These are phyloP conservation scores for Montifringilla adamsi DNA, from an alignment of 2,113 vertebrate species.

Conservation along the genomic window DNA sequence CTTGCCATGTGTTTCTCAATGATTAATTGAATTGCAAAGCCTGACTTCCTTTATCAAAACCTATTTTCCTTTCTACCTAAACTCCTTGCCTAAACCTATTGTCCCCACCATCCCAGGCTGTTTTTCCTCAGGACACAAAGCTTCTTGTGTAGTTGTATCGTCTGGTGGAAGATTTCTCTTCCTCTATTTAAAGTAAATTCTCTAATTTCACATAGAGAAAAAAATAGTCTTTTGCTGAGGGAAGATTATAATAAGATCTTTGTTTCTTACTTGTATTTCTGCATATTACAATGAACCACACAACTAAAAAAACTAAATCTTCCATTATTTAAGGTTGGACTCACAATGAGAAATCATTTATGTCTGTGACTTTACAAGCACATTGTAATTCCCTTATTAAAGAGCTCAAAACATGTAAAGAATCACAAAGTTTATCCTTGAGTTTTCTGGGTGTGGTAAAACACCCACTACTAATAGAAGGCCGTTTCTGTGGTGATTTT, in stretches of 20 bases:
- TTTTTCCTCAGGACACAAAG: not conserved
- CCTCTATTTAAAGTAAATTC: not conserved
- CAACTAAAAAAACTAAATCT: not conserved
- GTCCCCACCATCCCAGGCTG: not conserved
- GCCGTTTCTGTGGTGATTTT: not conserved
- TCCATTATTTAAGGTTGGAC: too few species aligned
- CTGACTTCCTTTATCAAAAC: not conserved
- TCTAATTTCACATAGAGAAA: not conserved
- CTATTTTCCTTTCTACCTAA: not conserved
- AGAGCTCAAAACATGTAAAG: not conserved
- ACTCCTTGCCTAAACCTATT: not conserved
- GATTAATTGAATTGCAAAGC: not conserved
- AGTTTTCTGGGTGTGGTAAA: not conserved
- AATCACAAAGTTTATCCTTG: not conserved
- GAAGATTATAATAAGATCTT: not conserved
- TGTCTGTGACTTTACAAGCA: fast-evolving
- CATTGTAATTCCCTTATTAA: not conserved
- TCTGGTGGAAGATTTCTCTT: not conserved
- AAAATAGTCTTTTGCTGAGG: not conserved
- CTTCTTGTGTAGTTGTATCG: not conserved
- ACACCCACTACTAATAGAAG: fast-evolving
- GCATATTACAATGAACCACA: not conserved
- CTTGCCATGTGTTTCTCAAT: not conserved
- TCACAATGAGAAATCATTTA: not conserved
- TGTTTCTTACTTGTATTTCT: not conserved